A percentile compares a stretch with the other conserved stretches of the same genome.
Conservation (phyloP, 2,797 vertebrate genomes). For the Lagorchestes hirsutus region DNA sequence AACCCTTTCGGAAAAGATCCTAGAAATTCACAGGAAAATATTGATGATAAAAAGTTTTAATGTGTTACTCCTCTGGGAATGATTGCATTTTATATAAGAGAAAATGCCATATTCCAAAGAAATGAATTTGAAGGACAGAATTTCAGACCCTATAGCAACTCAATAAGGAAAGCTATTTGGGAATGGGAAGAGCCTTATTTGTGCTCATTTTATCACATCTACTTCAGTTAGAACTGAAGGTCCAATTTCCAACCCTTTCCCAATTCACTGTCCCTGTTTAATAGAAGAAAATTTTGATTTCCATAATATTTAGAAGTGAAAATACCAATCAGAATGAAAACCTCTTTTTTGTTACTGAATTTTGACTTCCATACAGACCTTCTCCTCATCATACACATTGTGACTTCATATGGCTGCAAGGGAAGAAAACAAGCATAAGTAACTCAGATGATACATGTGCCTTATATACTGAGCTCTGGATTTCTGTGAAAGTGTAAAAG, state of each 20-base stretch:
- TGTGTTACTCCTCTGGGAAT: slow-evolving; percentile 20
- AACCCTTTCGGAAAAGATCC: slow-evolving; percentile 19
- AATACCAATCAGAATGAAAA: background rate
- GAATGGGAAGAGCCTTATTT: background rate
- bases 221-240: background rate
- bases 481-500: slow-evolving; percentile 14
- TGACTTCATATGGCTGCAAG: background rate
- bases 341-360: background rate
- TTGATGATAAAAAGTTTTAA: background rate
- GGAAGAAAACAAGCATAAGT: background rate
- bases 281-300: slow-evolving; percentile 30
- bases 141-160: background rate
- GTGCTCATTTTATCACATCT: background rate
- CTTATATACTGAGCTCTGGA: background rate
- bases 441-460: background rate
- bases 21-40: background rate
- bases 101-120: background rate
- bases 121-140: background rate
- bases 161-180: background rate
- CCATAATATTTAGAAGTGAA: slow-evolving; percentile 11
- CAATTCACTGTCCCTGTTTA: slow-evolving; percentile 35
- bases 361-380: background rate
- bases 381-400: background rate
- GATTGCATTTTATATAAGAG: background rate
- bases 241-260: background rate